Conservation (phyloP, 2,888 invertebrate genomes). For the Criorhina ranunculi region DNA sequence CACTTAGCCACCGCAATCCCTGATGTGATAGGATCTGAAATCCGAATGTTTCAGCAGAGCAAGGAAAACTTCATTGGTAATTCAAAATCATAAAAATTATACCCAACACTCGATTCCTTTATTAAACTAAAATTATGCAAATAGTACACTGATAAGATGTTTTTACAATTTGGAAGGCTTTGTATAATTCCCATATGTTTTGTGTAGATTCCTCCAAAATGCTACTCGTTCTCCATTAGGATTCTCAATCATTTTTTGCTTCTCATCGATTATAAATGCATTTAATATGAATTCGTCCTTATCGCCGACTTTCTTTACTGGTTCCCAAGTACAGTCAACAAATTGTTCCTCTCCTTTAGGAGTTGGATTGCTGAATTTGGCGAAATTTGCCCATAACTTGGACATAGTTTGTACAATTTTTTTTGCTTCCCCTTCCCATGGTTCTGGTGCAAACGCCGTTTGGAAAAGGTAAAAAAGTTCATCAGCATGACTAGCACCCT, state of each 20-base stretch:
- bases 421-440: slow-evolving; percentile 70
- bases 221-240: slow-evolving; percentile 72
- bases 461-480: slow-evolving; percentile 86
- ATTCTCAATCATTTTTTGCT: slow-evolving; percentile 75
- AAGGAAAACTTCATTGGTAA: too few species aligned
- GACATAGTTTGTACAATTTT: slow-evolving; percentile 84
- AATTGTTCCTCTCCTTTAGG: background rate
- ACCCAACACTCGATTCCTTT: too few species aligned
- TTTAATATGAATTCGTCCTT: slow-evolving; percentile 63
- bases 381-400: slow-evolving; percentile 87
- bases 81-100: too few species aligned
- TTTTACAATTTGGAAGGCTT: too few species aligned
- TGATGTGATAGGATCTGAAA: too few species aligned
- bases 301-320: slow-evolving; percentile 57
- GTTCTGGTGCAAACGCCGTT: slow-evolving; percentile 67
- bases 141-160: too few species aligned
- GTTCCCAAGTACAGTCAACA: slow-evolving; percentile 74
- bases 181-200: too few species aligned
- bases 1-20: too few species aligned
- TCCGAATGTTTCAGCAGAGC: too few species aligned
- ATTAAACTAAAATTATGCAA: too few species aligned
- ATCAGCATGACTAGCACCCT: slow-evolving; percentile 86
- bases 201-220: slow-evolving; percentile 73
- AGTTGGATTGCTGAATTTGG: slow-evolving; percentile 82
- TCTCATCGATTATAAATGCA: slow-evolving; percentile 42